Evolutionary conservation across 2,113 vertebrate genomes (phyloP), one percentile per base, ranked within the genome.

Genomic region (Saguinus imperator): DNA sequence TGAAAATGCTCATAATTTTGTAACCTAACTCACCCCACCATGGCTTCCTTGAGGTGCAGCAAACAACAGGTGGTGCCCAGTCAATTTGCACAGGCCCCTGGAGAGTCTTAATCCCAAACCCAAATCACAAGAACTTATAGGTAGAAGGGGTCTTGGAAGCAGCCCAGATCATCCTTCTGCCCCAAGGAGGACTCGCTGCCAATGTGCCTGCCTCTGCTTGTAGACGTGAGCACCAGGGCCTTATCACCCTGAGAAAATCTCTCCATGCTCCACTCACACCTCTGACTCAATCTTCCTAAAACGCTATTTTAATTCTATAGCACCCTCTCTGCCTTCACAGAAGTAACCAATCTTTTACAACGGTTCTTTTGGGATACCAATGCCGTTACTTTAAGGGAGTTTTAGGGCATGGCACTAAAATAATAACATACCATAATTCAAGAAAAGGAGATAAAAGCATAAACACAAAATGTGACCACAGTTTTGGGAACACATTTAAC

Each of bases 211-310:
- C 35, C 94, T 81, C 91, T 87, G 81, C 96, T 89, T 96, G 93
- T 21, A 77, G 82, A 85, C 35, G 4, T 5, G 40, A 48, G 48
- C 32, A 72, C 64, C 76, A 61, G 32, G n/a, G 32, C 40, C 91
- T 96, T 91, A 94, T 77, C 95, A 37, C 57, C 88, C 72, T 94
- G 94, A 96, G 96, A 96, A 97, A 95, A 96, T 94, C 93, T 96
- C 77, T 79, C 83, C 76, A 8, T 8, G 58, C 45, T 52, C 87
- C 52, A n/a, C n/a, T 27, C 5, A 17, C 27, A 37, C 50, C 76
- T 70, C 87, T 96, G 91, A 97, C 91, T 96, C 88, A 95, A 76
- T 93, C 91, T 82, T 90, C 85, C 90, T 76, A 68, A 94, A 94
- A 88, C 1, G 32, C 77, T 23, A 10, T 40, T 66, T 93, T 66